Evolutionary conservation across 1,140 invertebrate genomes (phyloP).

Genomic region (Conus ventricosus): DNA sequence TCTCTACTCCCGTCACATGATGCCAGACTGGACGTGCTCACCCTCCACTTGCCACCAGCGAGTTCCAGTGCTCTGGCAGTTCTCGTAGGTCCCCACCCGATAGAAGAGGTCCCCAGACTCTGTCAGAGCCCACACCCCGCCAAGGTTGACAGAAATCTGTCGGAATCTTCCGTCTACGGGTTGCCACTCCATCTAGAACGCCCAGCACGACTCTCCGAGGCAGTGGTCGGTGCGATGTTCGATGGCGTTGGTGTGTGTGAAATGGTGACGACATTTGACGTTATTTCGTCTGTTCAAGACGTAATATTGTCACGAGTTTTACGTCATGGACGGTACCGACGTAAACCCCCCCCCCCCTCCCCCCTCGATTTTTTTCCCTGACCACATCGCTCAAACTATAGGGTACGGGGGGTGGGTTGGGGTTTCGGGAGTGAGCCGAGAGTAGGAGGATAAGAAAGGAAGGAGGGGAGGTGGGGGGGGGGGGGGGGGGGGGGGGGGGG

Average conservation of each 20-base stretch:
- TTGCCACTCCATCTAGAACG: not conserved
- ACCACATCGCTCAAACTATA: no score
- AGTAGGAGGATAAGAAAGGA: no score
- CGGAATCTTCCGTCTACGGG: not conserved
- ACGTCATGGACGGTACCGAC: not conserved
- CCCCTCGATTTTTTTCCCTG: no score
- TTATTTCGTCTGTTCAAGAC: not conserved
- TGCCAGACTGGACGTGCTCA: not conserved
- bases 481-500: no score
- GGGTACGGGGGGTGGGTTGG: no score
- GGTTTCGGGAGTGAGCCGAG: no score
- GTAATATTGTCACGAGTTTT: not conserved
- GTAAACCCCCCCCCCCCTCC: not conserved
- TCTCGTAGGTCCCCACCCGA: conserved; percentile 5
- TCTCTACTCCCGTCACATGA: no score
- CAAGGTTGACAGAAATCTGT: not conserved
- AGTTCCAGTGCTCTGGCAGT: not conserved
- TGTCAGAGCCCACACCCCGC: not conserved
- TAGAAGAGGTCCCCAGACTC: not conserved
- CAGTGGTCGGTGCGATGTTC: not conserved
- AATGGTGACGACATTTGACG: not conserved
- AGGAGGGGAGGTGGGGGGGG: no score
- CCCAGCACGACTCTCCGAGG: not conserved
- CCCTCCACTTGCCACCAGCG: not conserved
- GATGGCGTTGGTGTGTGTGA: not conserved